Conservation (phyloP, 2,113 vertebrate species). For the Tachysurus vachellii region DNA sequence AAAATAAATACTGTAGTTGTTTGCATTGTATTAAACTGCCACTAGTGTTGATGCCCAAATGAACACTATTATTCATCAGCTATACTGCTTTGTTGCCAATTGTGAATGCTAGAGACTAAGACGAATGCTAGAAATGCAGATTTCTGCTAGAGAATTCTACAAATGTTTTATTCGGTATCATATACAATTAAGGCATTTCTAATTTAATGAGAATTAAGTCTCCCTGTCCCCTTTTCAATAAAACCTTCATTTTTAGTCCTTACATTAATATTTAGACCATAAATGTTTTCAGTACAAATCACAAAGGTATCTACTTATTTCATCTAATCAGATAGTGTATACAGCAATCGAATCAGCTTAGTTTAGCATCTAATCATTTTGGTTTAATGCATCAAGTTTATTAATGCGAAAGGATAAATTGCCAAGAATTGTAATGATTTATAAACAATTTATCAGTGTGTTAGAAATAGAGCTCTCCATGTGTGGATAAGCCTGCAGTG, state of each 20-base stretch:
- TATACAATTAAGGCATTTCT: background rate
- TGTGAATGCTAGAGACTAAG: no score
- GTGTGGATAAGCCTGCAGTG: background rate
- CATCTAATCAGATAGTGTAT: background rate
- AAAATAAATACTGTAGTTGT: no score
- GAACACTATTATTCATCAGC: no score
- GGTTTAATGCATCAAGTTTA: background rate
- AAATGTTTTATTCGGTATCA: background rate
- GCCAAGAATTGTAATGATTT: no score
- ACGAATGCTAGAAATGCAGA: no score
- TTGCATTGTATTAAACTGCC: no score
- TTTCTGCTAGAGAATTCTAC: background rate
- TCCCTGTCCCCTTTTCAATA: background rate
- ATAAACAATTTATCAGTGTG: background rate
- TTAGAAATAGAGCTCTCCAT: background rate
- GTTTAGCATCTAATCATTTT: background rate
- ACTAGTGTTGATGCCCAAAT: no score
- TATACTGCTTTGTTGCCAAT: background rate
- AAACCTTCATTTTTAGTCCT: background rate
- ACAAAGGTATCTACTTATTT: background rate
- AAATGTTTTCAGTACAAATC: background rate
- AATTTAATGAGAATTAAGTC: no score
- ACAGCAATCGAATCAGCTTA: background rate
- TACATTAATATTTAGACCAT: background rate
- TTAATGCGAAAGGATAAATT: background rate